Base-by-base conservation (phyloP, 1,140 invertebrate genomes). In the Camponotus pennsylvanicus region DNA sequence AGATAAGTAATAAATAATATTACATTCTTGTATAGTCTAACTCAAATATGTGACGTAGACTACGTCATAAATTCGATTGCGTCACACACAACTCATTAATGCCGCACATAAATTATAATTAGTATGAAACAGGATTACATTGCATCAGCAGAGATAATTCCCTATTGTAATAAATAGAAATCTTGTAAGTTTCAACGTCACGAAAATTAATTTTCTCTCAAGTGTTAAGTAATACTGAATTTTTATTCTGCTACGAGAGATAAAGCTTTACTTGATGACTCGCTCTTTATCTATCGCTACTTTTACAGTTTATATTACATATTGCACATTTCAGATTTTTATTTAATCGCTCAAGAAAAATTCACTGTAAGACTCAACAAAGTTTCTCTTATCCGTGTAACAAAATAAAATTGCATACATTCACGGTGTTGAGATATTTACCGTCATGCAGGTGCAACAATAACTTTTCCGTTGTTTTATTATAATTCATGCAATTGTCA, bases 61-160 rank as follows among this genome's bases (percentile, higher is more conserved):
- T 61, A 42, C 37, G 52, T 71, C 78, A 59, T 27, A 82, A 82
- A 52, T 27, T 71, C 27, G 13, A 61, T 61, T 37, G 55, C 18
- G 42, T 71, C 40, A 71, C 32, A 78, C 27, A 71, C 32, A 78
- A 66, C 32, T 67, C 9, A 18, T 77, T 79, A 82, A 18, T 9
- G 21, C 4, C 18, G 49, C 21, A 79, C 67, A 71, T 82, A 57
- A 80, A 82, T 82, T 73, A 73, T 83, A 59, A 83, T 73, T 73
- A 83, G 27, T 45, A 59, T 18, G 32, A 75, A 83, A 61, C 3
- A 27, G 6, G 27, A 18, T 75, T 61, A 73, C 40, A 61, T 75
- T 75, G 32, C 40, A 37, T 15, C 52, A 37, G 11, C 7, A 13
- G 27, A 63, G 52, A 63, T 73, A 73, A 73, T 75, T 73, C 34